phyloP scores from a whole-genome alignment of 1,140 invertebrate species.

The Dryas iulia region DNA sequence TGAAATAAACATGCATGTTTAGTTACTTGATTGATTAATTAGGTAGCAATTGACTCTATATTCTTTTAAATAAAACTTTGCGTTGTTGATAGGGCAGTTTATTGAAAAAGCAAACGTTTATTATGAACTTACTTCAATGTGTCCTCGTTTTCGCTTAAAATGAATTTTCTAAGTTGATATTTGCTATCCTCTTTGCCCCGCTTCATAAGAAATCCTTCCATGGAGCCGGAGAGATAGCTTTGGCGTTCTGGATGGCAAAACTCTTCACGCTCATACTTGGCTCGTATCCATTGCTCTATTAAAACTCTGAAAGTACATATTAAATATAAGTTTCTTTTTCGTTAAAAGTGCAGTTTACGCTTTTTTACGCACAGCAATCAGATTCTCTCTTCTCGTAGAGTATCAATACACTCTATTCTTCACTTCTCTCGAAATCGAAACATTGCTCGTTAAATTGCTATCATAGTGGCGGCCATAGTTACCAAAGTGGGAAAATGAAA shows the following conservation, averaged over 20 bases:
- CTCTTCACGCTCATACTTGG: conserved; percentile 94
- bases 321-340: not conserved
- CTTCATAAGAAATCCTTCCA: conserved; percentile 94
- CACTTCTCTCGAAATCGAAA: too few species aligned
- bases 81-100: not conserved
- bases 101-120: not conserved
- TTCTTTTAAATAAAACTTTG: not conserved
- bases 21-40: not conserved
- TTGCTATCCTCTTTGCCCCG: conserved; percentile 92
- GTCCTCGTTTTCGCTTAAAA: conserved; percentile 89
- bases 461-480: too few species aligned
- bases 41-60: not conserved
- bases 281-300: conserved; percentile 94
- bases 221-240: conserved; percentile 87
- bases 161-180: conserved; percentile 91
- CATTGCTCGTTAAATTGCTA: too few species aligned
- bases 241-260: conserved; percentile 90
- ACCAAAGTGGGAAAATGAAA: too few species aligned
- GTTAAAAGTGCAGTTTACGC: too few species aligned
- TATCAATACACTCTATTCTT: too few species aligned
- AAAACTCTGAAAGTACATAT: conserved; percentile 84
- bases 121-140: conserved; percentile 68
- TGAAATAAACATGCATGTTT: conserved; percentile 28
- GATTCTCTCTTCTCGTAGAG: too few species aligned
- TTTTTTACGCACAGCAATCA: too few species aligned